Base-by-base conservation (phyloP, 2,888 invertebrate species). In the Brassicogethes aeneus region DNA sequence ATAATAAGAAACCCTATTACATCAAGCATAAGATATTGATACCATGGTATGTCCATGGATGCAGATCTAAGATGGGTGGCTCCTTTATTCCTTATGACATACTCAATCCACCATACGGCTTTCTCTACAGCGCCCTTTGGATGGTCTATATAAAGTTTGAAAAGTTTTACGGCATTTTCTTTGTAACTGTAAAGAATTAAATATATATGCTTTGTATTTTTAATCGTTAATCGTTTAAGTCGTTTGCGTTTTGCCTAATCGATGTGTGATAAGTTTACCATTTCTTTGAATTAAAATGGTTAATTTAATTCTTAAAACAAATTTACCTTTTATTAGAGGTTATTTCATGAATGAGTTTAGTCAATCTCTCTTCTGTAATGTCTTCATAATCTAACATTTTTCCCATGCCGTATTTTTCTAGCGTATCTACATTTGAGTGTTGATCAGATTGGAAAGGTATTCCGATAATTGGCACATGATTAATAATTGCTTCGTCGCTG, bases 21-120 rank as follows among this genome's bases (percentile, higher is more conserved):
- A 42, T 75, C 72, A 34, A 74, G 36, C 53, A 71, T 52, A 39
- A 66, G 69, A 46, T 71, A 71, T 51, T 67, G 62, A 39, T 62
- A 53, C 46, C 65, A 64, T 3, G 67, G 59, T 8, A 66, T 44
- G 13, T 70, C 70, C 3, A 69, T 64, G 2, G 60, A 61, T 15
- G 70, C 57, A 2, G 5, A 23, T 10, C 23, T 23, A 7, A 23
- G 10, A 23, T 23, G 23, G 5, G 5, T 39, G 17, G 41, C 43
- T 1, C 71, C 70, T n/a, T 64, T 53, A 42, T 55, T 50, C 34
- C 54, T 65, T 10, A 75, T 47, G 3, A 75, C 68, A 48, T 75
- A 75, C 43, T 76, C 74, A 2, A 73, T 73, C 56, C 56, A 56
- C 54, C 54, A 56, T 8, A 55, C 45, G 10, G 53, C 56, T 41